phyloP scores from a whole-genome alignment of 2,888 invertebrate genomes.

The Drosophila quinaria region DNA sequence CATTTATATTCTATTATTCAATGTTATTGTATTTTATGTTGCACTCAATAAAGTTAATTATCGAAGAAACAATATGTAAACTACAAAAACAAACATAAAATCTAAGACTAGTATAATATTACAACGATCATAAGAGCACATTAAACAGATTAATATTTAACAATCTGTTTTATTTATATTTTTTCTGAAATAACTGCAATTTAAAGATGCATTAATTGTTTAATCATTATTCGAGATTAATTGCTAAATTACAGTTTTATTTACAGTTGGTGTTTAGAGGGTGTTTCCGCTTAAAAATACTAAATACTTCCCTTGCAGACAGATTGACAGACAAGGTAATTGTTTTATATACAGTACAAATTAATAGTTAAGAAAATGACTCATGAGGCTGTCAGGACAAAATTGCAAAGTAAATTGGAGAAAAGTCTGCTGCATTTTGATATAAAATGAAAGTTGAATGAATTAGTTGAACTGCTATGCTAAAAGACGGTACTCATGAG shows the following conservation, averaged over 20 bases:
- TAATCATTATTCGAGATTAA: neutral
- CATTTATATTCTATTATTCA: constrained; percentile 1
- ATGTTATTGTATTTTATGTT: too few species aligned
- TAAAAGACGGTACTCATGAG: too few species aligned
- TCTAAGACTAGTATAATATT: neutral
- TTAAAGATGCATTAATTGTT: neutral
- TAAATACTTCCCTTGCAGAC: neutral
- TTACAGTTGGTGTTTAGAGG: neutral
- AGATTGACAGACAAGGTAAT: neutral
- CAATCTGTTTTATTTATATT: neutral
- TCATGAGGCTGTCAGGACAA: neutral
- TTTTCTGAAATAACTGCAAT: neutral
- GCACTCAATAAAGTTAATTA: neutral
- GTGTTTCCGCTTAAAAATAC: neutral
- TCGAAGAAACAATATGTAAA: neutral
- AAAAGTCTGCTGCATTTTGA: neutral
- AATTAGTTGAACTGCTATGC: neutral
- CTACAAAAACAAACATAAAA: neutral
- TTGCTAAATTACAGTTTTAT: neutral
- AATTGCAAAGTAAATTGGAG: neutral
- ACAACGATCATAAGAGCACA: neutral
- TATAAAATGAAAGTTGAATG: neutral
- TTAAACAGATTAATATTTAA: neutral
- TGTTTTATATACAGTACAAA: neutral
- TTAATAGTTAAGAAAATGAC: neutral